A percentile compares a stretch with the other conserved stretches of the same genome.
phyloP scores from a whole-genome alignment of 2,113 vertebrate species.

The Python bivittatus region DNA sequence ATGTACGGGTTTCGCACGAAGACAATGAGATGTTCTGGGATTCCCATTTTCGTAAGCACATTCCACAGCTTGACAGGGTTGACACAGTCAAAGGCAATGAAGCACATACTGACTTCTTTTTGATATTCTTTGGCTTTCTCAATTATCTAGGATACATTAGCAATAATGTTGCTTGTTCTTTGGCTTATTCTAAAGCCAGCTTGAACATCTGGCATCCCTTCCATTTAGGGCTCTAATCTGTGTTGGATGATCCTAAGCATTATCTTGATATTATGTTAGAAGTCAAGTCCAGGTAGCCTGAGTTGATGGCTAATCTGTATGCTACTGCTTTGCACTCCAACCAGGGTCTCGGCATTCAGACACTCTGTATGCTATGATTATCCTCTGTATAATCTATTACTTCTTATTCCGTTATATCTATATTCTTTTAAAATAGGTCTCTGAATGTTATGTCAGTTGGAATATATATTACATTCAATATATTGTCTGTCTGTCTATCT shows the following conservation, averaged over 20 bases:
- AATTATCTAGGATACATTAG: background rate
- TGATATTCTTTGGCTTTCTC: background rate
- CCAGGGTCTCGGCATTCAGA: background rate
- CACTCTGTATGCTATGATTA: background rate
- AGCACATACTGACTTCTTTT: background rate
- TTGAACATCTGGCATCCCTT: background rate
- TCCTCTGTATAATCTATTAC: background rate
- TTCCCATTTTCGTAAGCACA: background rate
- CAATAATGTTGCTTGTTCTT: background rate
- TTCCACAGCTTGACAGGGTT: background rate
- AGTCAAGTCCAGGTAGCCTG: background rate
- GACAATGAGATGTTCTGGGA: background rate
- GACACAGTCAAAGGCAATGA: background rate
- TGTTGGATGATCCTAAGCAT: background rate
- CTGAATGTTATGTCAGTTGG: background rate
- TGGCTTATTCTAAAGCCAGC: background rate
- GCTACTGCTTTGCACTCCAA: background rate
- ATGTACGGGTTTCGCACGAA: background rate
- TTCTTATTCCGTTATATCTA: background rate
- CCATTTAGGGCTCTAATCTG: background rate
- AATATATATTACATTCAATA: background rate
- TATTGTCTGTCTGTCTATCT: background rate
- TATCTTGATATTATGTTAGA: background rate
- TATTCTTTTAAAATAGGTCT: background rate
- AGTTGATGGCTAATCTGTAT: background rate